Conservation (phyloP, 2,113 vertebrate species). For the Alouatta palliata region DNA sequence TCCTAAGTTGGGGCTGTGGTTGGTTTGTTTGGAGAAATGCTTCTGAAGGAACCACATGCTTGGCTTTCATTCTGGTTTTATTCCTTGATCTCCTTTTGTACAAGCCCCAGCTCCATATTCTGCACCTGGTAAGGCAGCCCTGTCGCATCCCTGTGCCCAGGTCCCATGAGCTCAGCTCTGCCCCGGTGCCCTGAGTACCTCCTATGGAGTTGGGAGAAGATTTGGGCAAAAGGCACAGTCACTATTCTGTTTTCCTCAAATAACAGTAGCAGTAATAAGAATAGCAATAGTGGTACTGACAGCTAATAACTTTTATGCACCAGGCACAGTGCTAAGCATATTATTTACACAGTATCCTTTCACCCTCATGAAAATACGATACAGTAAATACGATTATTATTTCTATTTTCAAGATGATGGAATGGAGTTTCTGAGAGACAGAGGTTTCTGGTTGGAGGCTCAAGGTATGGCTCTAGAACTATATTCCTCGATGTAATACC, state of each 20-base stretch:
- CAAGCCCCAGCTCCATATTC: not conserved
- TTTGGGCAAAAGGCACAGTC: not conserved
- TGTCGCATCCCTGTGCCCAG: not conserved
- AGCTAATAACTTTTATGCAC: not conserved
- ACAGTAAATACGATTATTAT: not conserved
- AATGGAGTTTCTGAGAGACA: not conserved
- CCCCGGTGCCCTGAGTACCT: not conserved
- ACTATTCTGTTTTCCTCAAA: not conserved
- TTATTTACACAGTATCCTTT: not conserved
- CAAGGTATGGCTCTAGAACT: not conserved
- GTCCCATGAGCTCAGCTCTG: no score
- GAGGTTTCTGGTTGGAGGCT: no score
- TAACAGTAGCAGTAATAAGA: no score
- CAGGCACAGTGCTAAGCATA: not conserved
- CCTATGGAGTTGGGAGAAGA: not conserved
- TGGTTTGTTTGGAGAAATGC: not conserved
- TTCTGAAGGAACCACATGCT: not conserved
- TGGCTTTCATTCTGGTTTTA: not conserved
- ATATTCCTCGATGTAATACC: fast-evolving
- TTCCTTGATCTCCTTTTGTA: not conserved
- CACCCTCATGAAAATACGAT: not conserved
- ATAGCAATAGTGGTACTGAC: not conserved
- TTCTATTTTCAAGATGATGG: not conserved
- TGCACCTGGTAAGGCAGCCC: not conserved
- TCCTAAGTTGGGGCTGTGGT: not conserved